Conservation (phyloP, 2,888 invertebrate genomes). For the Plusia festucae region DNA sequence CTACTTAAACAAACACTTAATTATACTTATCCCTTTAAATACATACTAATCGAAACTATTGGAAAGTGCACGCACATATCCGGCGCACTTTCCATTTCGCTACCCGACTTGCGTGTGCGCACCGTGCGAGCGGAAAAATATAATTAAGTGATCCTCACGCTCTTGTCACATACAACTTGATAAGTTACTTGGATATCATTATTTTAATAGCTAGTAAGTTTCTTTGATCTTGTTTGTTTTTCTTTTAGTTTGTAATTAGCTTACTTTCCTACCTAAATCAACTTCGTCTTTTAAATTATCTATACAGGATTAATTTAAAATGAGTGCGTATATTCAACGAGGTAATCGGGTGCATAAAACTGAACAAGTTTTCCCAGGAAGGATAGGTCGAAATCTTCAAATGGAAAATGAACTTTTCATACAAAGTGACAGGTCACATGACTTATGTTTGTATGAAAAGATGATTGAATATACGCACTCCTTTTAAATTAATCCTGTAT, state of each 20-base stretch:
- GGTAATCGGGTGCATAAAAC: too few species aligned
- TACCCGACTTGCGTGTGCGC: conserved; percentile 51
- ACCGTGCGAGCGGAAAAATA: conserved; percentile 51
- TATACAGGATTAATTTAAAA: too few species aligned
- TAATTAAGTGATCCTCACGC: conserved; percentile 38
- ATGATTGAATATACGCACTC: too few species aligned
- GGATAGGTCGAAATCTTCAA: too few species aligned
- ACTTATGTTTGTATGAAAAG: too few species aligned
- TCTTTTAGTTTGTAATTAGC: not conserved
- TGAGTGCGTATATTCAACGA: too few species aligned
- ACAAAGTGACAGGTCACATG: too few species aligned
- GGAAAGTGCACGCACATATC: conserved; percentile 61
- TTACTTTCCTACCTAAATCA: not conserved
- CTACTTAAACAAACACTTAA: conserved; percentile 18
- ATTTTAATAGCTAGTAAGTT: not conserved
- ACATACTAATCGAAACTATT: conserved; percentile 55
- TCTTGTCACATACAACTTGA: conserved; percentile 12
- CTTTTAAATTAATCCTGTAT: too few species aligned
- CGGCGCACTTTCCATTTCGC: conserved; percentile 64
- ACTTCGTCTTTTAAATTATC: too few species aligned
- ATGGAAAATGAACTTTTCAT: too few species aligned
- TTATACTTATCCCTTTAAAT: conserved; percentile 39
- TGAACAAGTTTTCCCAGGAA: too few species aligned
- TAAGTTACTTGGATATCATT: not conserved
- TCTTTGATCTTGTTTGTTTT: not conserved